Base-by-base conservation (phyloP, 2,888 invertebrate species). In the Leptinotarsa tumamoca region DNA sequence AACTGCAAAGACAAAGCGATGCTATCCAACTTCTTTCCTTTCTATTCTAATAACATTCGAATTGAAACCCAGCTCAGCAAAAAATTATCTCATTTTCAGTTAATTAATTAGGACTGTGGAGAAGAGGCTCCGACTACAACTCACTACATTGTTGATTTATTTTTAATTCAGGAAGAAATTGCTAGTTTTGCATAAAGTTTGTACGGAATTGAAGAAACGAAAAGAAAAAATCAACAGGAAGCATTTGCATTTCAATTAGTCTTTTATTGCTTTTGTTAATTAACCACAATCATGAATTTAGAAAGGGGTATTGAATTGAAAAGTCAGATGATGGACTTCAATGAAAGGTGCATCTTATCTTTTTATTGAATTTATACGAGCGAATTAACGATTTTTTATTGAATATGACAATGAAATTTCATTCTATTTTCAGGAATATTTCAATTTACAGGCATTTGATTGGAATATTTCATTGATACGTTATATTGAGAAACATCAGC, bases 171-270 rank as follows among this genome's bases (percentile, higher is more conserved):
- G 78, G 73, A 77, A 74, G 79, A 81, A 78, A 80, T 79, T 80
- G 80, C 75, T 74, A 80, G 79, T 78, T 83, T 81, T 80, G 77
- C 82, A 83, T 83, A 79, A 82, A 82, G 73, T 77, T 82, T 77
- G 78, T 73, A 69, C 76, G 78, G 79, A 81, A 81, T 80, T 74
- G 77, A 79, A 74, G 80, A 80, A 78, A 79, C 69, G 78, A 78
- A 78, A 68, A 82, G 82, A 78, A 75, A 80, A 80, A 82, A 79
- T 77, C 71, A 71, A 79, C 76, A 80, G 68, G 76, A 74, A 75
- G 74, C 81, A 85, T 85, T 86, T 85, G 82, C 86, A 85, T 85
- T 85, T 85, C 84, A 85, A 85, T 86, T 85, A 85, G 84, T 80
- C 81, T 83, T 84, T 84, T 85, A 84, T 85, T 82, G 82, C 84